Conservation (phyloP, 2,888 invertebrate genomes). For the Euclidia mi region DNA sequence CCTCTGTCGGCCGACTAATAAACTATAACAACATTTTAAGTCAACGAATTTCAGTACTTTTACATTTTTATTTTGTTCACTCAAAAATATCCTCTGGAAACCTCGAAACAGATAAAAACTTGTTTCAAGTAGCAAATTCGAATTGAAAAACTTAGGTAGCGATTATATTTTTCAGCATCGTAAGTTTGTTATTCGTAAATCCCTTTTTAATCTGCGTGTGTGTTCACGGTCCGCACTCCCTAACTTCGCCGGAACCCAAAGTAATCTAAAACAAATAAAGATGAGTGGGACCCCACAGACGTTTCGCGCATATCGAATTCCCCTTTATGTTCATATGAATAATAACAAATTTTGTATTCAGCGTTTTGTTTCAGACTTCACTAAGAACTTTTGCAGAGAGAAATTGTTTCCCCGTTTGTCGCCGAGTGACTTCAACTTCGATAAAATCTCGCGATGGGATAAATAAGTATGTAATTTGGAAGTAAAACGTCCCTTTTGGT, state of each 20-base stretch:
- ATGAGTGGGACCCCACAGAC: constrained; percentile 81
- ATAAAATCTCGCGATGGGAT: constrained; percentile 45
- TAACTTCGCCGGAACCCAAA: constrained; percentile 80
- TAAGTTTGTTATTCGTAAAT: constrained; percentile 61
- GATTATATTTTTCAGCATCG: constrained; percentile 73
- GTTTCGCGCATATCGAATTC: constrained; percentile 81
- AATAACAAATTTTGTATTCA: constrained; percentile 76
- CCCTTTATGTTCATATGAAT: constrained; percentile 79
- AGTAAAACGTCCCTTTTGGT: not conserved
- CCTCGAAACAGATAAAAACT: constrained; percentile 36
- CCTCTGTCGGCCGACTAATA: not conserved
- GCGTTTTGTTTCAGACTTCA: constrained; percentile 61
- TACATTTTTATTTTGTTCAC: constrained; percentile 34
- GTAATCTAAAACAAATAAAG: constrained; percentile 89
- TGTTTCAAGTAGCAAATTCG: constrained; percentile 64
- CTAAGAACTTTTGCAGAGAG: constrained; percentile 58
- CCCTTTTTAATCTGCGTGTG: constrained; percentile 77
- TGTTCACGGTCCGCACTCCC: constrained; percentile 70
- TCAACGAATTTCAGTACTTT: constrained; percentile 27
- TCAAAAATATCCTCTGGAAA: constrained; percentile 15
- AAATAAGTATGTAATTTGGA: constrained; percentile 40
- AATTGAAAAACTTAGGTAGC: constrained; percentile 82
- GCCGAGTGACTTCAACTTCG: constrained; percentile 41
- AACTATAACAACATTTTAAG: constrained; percentile 22
- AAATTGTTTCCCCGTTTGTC: constrained; percentile 59